Conservation (phyloP, 2,797 vertebrate genomes). For the Parambassis ranga region DNA sequence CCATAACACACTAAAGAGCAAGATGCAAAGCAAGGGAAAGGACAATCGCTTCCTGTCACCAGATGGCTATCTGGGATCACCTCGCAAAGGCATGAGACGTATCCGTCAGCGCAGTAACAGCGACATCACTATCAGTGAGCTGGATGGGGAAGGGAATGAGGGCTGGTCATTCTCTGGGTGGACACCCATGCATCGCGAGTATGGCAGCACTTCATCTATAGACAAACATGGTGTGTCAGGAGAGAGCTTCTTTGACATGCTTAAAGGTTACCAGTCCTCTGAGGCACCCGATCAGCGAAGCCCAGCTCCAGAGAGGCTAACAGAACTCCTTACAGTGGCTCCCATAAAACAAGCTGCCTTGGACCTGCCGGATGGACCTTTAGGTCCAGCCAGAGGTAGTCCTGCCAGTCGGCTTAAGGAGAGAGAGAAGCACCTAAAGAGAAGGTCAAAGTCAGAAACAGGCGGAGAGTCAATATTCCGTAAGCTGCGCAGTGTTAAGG, state of each 20-base stretch:
- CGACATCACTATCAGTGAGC: slow-evolving; percentile 96
- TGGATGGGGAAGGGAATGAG: slow-evolving; percentile 92
- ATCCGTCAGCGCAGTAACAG: slow-evolving; percentile 98
- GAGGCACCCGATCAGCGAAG: slow-evolving; percentile 90
- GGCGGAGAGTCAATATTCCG: slow-evolving; percentile 98
- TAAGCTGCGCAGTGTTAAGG: slow-evolving; percentile 93
- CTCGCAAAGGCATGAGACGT: slow-evolving; percentile 93
- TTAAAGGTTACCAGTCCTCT: slow-evolving; percentile 91
- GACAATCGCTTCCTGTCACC: slow-evolving; percentile 97
- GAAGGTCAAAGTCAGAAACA: slow-evolving; percentile 96
- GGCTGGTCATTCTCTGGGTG: slow-evolving; percentile 96
- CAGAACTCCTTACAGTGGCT: slow-evolving; percentile 90
- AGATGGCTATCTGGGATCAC: slow-evolving; percentile 92
- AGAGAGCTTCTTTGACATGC: slow-evolving; percentile 95
- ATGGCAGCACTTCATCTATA: slow-evolving; percentile 98
- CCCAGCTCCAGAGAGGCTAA: slow-evolving; percentile 86
- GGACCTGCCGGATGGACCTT: slow-evolving; percentile 91
- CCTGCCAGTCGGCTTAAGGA: slow-evolving; percentile 93
- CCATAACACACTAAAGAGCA: slow-evolving; percentile 95
- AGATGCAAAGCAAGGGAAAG: slow-evolving; percentile 89
- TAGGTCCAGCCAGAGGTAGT: slow-evolving; percentile 85
- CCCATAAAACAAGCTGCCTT: slow-evolving; percentile 90
- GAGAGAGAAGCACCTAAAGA: slow-evolving; percentile 95
- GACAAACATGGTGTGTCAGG: slow-evolving; percentile 97
- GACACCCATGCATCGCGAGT: slow-evolving; percentile 95